phyloP scores from a whole-genome alignment of 2,888 invertebrate genomes.

The Acrobeloides nanus region DNA sequence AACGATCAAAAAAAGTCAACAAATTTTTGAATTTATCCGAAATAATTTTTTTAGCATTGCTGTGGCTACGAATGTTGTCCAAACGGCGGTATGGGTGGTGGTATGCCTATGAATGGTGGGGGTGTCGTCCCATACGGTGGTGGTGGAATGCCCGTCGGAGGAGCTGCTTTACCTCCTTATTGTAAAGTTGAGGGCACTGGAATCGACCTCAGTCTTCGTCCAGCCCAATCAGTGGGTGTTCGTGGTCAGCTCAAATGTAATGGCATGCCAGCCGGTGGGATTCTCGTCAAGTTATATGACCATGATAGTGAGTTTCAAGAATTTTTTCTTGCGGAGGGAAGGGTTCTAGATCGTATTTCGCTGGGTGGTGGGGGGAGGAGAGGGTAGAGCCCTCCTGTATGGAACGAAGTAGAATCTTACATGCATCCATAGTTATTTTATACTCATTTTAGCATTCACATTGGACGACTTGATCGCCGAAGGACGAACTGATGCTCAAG shows the following conservation, averaged over 20 bases:
- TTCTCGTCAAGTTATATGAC: constrained; percentile 9
- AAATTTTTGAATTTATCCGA: no score
- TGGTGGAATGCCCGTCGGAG: no score
- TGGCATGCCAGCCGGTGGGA: constrained; percentile 9
- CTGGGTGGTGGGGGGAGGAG: no score
- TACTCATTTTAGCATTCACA: constrained; percentile 7
- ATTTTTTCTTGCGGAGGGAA: no score
- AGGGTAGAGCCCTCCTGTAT: no score
- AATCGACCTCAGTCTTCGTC: constrained; percentile 2
- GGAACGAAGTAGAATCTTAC: no score
- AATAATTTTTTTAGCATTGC: no score
- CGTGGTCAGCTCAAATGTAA: constrained; percentile 10
- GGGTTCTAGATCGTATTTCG: no score
- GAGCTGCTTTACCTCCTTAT: no score
- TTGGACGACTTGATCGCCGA: constrained; percentile 12
- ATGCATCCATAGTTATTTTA: not conserved
- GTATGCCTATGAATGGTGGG: constrained; percentile 7
- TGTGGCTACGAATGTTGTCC: constrained; percentile 50
- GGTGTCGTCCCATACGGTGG: constrained; percentile 11
- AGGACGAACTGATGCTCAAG: constrained; percentile 10
- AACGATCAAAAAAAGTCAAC: no score
- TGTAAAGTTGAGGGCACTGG: no score
- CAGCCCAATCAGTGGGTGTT: constrained; percentile 1
- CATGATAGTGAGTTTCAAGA: constrained; percentile 3
- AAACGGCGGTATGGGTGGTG: no score